phyloP scores from a whole-genome alignment of 2,888 invertebrate genomes.

The Ametastegia equiseti region DNA sequence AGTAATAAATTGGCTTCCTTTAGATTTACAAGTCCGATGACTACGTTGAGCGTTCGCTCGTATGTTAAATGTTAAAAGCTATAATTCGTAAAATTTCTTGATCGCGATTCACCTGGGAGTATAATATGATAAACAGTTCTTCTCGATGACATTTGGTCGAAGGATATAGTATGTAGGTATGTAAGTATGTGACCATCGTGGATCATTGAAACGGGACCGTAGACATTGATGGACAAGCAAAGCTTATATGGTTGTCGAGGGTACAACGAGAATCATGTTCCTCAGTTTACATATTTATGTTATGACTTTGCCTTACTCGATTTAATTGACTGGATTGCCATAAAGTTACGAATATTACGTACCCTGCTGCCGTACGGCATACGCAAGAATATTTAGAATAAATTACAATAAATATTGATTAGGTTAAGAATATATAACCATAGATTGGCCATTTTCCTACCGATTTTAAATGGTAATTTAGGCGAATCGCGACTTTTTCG shows the following conservation, averaged over 20 bases:
- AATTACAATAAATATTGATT: constrained; percentile 48
- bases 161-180: constrained; percentile 59
- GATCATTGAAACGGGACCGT: constrained; percentile 61
- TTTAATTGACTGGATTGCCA: constrained; percentile 75
- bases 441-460: constrained; percentile 26
- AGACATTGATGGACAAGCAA: constrained; percentile 75
- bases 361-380: constrained; percentile 51
- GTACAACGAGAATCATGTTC: constrained; percentile 58
- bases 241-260: constrained; percentile 69
- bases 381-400: constrained; percentile 47
- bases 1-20: background rate
- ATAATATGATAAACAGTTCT: constrained; percentile 73
- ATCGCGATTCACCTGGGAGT: constrained; percentile 53
- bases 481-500: constrained; percentile 39
- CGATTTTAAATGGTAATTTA: constrained; percentile 37
- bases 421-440: constrained; percentile 27
- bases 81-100: constrained; percentile 31
- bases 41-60: constrained; percentile 30
- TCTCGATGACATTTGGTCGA: constrained; percentile 67
- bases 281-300: constrained; percentile 74
- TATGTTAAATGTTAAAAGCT: constrained; percentile 32
- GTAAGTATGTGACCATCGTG: constrained; percentile 64
- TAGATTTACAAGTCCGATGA: constrained; percentile 13
- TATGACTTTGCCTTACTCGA: constrained; percentile 72
- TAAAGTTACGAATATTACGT: constrained; percentile 72